Evolutionary conservation across 1,140 invertebrate species (phyloP).

Genomic region (Sogatella furcifera): DNA sequence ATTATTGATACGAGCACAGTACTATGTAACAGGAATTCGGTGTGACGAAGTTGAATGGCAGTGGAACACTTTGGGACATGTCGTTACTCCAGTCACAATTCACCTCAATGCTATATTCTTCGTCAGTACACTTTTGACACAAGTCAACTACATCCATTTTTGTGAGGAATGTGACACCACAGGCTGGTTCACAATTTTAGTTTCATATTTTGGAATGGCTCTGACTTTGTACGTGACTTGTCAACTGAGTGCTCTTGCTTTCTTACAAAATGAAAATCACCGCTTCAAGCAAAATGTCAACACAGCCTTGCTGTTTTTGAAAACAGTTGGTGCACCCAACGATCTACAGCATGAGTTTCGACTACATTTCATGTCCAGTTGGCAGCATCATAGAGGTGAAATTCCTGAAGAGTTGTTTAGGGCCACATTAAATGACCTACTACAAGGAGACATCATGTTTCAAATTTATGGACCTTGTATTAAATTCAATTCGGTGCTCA

Average conservation of each 20-base stretch:
- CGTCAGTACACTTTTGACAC: not conserved
- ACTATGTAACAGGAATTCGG: not conserved
- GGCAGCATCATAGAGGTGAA: not conserved
- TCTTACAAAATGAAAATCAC: not conserved
- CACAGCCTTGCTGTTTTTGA: not conserved
- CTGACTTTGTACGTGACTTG: not conserved
- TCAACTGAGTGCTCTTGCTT: not conserved
- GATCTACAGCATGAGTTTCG: not conserved
- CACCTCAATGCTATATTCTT: not conserved
- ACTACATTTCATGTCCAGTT: not conserved
- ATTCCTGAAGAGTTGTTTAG: not conserved
- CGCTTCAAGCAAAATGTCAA: not conserved
- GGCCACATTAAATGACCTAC: not conserved
- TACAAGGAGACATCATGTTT: not conserved
- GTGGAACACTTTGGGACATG: not conserved
- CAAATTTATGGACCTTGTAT: not conserved
- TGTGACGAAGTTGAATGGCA: not conserved
- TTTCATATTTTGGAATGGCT: not conserved
- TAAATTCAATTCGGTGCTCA: not conserved
- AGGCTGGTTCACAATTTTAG: not conserved
- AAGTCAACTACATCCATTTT: not conserved
- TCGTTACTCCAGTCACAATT: not conserved
- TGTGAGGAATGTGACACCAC: not conserved
- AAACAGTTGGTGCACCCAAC: not conserved
- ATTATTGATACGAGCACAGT: not conserved